Conservation (phyloP, 2,797 vertebrate genomes). For the Lerista edwardsae region DNA sequence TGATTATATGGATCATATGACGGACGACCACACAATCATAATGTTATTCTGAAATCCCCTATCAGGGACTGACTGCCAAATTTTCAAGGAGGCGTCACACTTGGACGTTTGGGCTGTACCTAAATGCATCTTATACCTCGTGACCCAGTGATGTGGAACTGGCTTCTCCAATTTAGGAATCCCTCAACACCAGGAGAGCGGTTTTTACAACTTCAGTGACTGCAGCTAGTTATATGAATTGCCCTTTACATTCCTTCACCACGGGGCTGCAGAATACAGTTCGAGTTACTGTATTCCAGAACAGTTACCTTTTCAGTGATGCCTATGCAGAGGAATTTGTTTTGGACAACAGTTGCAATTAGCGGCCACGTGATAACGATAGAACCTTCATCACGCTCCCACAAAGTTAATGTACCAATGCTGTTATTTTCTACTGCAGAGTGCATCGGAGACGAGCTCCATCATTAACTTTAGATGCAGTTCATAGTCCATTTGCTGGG, state of each 20-base stretch:
- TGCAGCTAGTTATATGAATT: neutral
- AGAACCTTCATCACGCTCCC: conserved; percentile 59
- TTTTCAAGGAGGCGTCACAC: neutral
- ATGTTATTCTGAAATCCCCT: conserved; percentile 13
- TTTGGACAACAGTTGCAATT: conserved; percentile 63
- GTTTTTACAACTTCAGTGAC: neutral
- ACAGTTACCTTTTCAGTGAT: conserved; percentile 5
- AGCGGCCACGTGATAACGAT: conserved; percentile 61
- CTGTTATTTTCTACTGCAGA: conserved; percentile 56
- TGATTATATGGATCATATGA: conserved; percentile 2
- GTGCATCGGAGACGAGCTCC: conserved; percentile 48
- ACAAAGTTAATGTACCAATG: conserved; percentile 52
- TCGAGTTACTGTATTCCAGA: neutral
- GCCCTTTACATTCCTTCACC: neutral
- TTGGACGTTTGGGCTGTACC: neutral
- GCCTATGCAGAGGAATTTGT: conserved; percentile 62
- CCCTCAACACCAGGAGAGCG: neutral
- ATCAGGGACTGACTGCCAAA: neutral
- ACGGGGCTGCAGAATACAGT: neutral
- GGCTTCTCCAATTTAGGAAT: neutral
- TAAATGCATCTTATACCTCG: neutral
- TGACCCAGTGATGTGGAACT: neutral
- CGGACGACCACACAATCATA: neutral
- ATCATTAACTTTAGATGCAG: conserved; percentile 57
- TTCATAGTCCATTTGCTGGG: conserved; percentile 48